Conservation (phyloP, 2,888 invertebrate genomes). For the Tachystola acroxantha region DNA sequence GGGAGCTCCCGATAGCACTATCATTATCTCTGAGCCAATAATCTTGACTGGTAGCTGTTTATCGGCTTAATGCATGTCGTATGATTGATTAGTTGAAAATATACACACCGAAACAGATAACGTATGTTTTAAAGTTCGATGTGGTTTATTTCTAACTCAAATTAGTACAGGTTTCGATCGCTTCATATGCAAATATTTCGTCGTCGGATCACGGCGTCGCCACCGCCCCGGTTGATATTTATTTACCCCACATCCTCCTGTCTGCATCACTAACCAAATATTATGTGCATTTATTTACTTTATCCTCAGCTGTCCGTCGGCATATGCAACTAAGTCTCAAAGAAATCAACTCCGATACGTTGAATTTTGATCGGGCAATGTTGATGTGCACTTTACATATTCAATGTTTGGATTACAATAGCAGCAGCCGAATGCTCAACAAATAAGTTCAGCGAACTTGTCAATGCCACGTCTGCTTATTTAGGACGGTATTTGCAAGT, state of each 20-base stretch:
- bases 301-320: conserved; percentile 37
- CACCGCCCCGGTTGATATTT: conserved; percentile 25
- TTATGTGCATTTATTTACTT: conserved; percentile 72
- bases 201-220: conserved; percentile 32
- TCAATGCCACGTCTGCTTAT: conserved; percentile 58
- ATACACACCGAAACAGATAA: not conserved
- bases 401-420: conserved; percentile 31
- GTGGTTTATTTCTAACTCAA: conserved; percentile 31
- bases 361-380: conserved; percentile 35
- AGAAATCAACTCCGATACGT: conserved; percentile 25
- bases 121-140: conserved; percentile 6
- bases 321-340: conserved; percentile 32
- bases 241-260: conserved; percentile 34
- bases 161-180: conserved; percentile 33
- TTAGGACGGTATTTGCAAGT: conserved; percentile 59
- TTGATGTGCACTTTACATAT: conserved; percentile 43
- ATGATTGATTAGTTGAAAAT: conserved; percentile 31
- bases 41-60: conserved; percentile 16
- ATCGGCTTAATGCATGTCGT: conserved; percentile 20
- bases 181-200: conserved; percentile 58
- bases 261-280: conserved; percentile 59
- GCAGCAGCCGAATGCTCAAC: conserved; percentile 15
- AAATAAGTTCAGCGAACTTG: conserved; percentile 51
- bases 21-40: conserved; percentile 17
- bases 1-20: conserved; percentile 25